Percentiles rank a stretch among this genome's conserved stretches.
Evolutionary conservation across 1,140 invertebrate genomes (phyloP).

Genomic region (Dendrolimus punctatus): DNA sequence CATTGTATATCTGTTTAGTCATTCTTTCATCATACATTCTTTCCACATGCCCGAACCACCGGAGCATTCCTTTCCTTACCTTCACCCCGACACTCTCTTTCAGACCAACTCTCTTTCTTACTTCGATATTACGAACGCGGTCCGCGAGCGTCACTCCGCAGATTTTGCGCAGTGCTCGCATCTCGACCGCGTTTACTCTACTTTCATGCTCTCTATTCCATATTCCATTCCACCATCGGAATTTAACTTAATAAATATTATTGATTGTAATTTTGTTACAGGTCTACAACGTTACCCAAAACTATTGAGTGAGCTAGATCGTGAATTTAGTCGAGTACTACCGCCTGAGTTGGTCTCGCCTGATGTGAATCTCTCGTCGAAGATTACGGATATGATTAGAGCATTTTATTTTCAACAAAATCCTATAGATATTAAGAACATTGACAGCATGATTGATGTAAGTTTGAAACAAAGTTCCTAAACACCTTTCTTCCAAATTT

Average conservation of each 20-base stretch:
- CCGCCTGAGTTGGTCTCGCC: constrained; percentile 64
- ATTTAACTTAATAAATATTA: not conserved
- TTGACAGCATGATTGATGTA: constrained; percentile 71
- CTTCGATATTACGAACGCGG: too few relatives aligned
- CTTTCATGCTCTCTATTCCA: not conserved
- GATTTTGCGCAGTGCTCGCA: too few relatives aligned
- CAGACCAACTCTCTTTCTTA: too few relatives aligned
- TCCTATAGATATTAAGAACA: constrained; percentile 65
- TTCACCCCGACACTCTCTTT: too few relatives aligned
- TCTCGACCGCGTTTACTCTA: too few relatives aligned
- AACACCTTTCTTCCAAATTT: too few relatives aligned
- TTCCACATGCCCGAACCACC: too few relatives aligned
- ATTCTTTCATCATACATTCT: too few relatives aligned
- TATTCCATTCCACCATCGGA: not conserved
- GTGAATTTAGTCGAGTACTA: constrained; percentile 70
- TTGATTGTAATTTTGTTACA: constrained; percentile 20
- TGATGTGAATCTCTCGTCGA: constrained; percentile 32
- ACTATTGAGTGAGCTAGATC: constrained; percentile 66
- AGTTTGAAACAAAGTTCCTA: constrained; percentile 10
- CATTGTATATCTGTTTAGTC: too few relatives aligned
- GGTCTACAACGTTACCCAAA: constrained; percentile 72
- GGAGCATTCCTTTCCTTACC: too few relatives aligned
- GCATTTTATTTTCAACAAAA: constrained; percentile 72
- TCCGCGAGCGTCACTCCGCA: too few relatives aligned
- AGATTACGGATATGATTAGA: constrained; percentile 67